A percentile compares a stretch with the other conserved stretches of the same genome.
phyloP scores from a whole-genome alignment of 2,888 invertebrate genomes.

The Epirrhoe tristata region DNA sequence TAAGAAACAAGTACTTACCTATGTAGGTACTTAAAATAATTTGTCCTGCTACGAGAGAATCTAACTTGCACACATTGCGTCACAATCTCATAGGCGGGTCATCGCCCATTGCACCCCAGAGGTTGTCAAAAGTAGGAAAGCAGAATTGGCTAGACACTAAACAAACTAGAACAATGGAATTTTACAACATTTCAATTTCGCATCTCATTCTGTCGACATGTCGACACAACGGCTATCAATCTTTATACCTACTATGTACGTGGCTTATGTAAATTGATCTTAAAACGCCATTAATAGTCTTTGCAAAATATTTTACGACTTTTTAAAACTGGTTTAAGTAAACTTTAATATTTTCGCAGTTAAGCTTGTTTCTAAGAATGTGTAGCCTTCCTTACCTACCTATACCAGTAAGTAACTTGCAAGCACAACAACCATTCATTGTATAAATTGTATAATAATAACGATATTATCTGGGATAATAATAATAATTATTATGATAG shows the following conservation, averaged over 20 bases:
- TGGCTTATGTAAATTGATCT: slow-evolving; percentile 21
- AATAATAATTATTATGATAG: no score
- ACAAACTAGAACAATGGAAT: slow-evolving; percentile 19
- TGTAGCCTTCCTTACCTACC: background rate
- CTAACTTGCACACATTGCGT: no score
- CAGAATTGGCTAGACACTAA: slow-evolving; percentile 3
- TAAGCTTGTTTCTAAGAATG: background rate
- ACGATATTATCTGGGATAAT: no score
- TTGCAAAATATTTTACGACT: slow-evolving; percentile 5
- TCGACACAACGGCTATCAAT: slow-evolving; percentile 3
- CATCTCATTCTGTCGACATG: slow-evolving; percentile 12
- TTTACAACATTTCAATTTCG: slow-evolving; percentile 26
- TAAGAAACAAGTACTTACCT: no score
- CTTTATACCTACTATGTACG: slow-evolving; percentile 26
- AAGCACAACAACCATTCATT: no score
- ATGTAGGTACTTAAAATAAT: no score
- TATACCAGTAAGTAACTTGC: background rate
- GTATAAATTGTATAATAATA: no score
- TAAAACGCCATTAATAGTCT: slow-evolving; percentile 12
- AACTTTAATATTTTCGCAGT: background rate
- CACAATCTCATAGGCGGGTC: no score
- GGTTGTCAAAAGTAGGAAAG: background rate
- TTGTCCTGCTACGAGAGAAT: no score
- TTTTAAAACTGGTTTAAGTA: slow-evolving; percentile 7
- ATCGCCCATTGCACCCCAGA: no score